A percentile compares a stretch with the other conserved stretches of the same genome.
These are phyloP conservation scores for Passerina amoena DNA, from an alignment of 2,113 vertebrate genomes.

Conservation along the genomic window DNA sequence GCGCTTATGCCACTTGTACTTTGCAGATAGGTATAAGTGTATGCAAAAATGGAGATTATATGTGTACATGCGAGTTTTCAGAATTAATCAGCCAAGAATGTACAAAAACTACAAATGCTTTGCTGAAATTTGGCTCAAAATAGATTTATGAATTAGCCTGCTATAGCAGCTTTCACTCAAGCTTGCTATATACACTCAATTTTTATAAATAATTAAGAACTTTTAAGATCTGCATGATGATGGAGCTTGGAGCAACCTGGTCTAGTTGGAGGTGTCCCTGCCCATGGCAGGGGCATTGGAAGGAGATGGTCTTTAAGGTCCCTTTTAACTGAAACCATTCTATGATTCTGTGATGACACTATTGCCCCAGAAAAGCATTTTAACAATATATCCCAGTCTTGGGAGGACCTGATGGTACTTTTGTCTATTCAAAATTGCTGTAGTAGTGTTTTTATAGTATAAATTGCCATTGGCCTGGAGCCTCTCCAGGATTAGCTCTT, in stretches of 20 bases:
- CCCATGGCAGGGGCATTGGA: background rate
- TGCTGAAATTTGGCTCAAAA: background rate
- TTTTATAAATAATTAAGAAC: background rate
- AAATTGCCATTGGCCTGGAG: background rate
- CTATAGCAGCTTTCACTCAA: background rate
- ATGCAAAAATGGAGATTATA: constrained; percentile 47
- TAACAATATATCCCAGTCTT: background rate
- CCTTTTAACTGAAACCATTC: background rate
- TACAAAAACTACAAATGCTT: background rate
- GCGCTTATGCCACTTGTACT: background rate
- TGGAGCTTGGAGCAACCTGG: background rate
- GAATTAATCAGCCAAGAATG: constrained; percentile 16
- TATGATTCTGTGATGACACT: background rate
- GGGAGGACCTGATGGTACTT: background rate
- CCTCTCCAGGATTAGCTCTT: background rate
- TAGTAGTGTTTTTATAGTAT: background rate
- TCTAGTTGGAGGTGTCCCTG: background rate
- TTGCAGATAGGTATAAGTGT: constrained; percentile 44
- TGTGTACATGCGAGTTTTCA: background rate
- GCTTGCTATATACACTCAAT: background rate
- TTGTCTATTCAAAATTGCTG: background rate
- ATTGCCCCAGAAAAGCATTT: background rate
- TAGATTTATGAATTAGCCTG: background rate
- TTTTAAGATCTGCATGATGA: background rate
- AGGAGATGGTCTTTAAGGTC: background rate